Percentiles rank a stretch among this genome's conserved stretches.
phyloP scores from a whole-genome alignment of 2,888 invertebrate species.

The Auanema sp. region DNA sequence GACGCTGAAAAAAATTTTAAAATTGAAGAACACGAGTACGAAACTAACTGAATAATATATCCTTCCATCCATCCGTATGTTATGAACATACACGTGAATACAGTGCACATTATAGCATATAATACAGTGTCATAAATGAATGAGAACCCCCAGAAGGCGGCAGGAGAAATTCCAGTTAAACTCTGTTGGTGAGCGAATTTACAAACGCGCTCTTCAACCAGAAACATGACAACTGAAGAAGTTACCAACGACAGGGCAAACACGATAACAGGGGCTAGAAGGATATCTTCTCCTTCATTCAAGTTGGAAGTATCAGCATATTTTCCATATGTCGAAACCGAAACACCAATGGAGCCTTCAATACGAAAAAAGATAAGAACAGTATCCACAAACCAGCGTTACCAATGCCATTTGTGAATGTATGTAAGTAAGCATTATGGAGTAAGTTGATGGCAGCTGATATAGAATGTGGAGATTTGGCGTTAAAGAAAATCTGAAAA shows the following conservation, averaged over 20 bases:
- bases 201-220: constrained; percentile 50
- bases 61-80: constrained; percentile 32
- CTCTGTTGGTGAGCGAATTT: constrained; percentile 52
- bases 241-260: constrained; percentile 50
- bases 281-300: constrained; percentile 4
- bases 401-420: background rate
- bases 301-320: background rate
- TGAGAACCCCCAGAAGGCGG: constrained; percentile 51
- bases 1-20: constrained; percentile 34
- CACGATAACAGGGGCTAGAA: constrained; percentile 39
- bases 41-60: constrained; percentile 29
- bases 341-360: constrained; percentile 12
- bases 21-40: background rate
- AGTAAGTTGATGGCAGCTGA: constrained; percentile 15
- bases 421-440: constrained; percentile 10
- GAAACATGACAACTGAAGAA: constrained; percentile 51
- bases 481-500: constrained; percentile 16
- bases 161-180: constrained; percentile 52
- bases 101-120: constrained; percentile 41
- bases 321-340: background rate
- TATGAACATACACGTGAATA: constrained; percentile 39
- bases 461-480: constrained; percentile 16
- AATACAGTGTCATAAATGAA: constrained; percentile 44
- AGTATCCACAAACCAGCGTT: background rate
- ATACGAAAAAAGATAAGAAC: too few species aligned